A percentile compares a stretch with the other conserved stretches of the same genome.
Evolutionary conservation across 2,888 invertebrate species (phyloP).

Genomic region (Hyposoter dolosus): DNA sequence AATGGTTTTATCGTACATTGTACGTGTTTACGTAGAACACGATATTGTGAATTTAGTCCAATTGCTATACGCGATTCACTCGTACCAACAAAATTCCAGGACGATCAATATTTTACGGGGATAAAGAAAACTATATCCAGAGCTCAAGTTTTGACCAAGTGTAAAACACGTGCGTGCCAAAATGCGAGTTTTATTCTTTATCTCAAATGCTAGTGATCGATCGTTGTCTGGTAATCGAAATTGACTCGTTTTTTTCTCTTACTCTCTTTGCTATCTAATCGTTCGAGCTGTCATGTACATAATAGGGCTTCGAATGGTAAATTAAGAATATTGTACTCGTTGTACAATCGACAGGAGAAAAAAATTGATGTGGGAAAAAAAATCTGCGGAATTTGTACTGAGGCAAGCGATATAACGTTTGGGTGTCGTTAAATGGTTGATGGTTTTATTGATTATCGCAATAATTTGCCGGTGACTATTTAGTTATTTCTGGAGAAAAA

Average conservation of each 20-base stretch:
- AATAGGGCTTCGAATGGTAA: neutral
- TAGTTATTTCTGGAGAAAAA: neutral
- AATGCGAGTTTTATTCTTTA: conserved; percentile 1
- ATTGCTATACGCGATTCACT: conserved; percentile 22
- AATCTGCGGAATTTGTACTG: neutral
- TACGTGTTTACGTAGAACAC: neutral
- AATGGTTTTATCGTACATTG: neutral
- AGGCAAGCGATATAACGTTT: neutral
- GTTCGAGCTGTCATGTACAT: neutral
- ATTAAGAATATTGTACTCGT: conserved; percentile 7
- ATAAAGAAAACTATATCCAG: neutral
- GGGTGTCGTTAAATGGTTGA: neutral
- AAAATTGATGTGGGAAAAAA: neutral
- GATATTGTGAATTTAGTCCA: conserved; percentile 11
- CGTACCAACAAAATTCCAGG: conserved; percentile 20
- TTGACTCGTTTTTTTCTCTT: conserved; percentile 13
- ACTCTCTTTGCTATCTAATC: conserved; percentile 27
- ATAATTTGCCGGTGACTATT: neutral
- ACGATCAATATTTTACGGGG: conserved; percentile 43
- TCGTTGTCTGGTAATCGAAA: conserved; percentile 15
- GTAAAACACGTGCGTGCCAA: neutral
- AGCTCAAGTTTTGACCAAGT: neutral
- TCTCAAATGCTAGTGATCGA: conserved; percentile 17
- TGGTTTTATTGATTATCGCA: neutral
- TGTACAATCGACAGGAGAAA: neutral